These are phyloP conservation scores for Tetranychus piercei DNA, from an alignment of 2,888 invertebrate genomes.

Conservation along the genomic window DNA sequence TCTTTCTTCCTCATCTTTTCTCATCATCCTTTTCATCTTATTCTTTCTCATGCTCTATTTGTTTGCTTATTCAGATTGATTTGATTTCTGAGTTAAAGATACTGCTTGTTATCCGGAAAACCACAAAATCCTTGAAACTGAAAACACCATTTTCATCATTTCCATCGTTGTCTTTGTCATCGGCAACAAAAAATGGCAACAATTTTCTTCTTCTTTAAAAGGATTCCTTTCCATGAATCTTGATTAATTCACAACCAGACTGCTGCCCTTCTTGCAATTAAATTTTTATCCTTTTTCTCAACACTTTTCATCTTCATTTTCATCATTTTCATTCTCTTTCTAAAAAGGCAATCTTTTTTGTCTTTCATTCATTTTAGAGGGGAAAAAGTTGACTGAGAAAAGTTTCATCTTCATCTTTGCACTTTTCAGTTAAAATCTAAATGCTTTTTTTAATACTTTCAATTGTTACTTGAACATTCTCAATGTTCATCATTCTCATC, in stretches of 20 bases:
- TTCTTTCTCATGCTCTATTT: background rate
- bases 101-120: background rate
- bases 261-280: too few species aligned
- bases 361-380: background rate
- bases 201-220: too few species aligned
- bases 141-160: background rate
- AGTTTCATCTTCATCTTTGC: background rate
- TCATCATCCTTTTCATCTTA: background rate
- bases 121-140: background rate
- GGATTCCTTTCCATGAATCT: too few species aligned
- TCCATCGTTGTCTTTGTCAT: background rate
- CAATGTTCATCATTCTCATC: background rate
- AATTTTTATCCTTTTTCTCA: too few species aligned
- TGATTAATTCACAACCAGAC: too few species aligned
- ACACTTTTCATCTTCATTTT: too few species aligned
- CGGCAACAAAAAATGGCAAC: too few species aligned
- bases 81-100: background rate
- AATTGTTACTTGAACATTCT: background rate
- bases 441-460: background rate
- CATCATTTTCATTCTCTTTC: too few species aligned
- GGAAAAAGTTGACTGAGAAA: background rate
- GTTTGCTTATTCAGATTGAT: background rate
- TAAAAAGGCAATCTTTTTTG: too few species aligned
- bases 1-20: background rate
- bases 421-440: background rate